Percentiles rank a stretch among this genome's conserved stretches.
These are phyloP conservation scores for Lampropteryx suffumata DNA, from an alignment of 2,888 invertebrate species.

Conservation along the genomic window DNA sequence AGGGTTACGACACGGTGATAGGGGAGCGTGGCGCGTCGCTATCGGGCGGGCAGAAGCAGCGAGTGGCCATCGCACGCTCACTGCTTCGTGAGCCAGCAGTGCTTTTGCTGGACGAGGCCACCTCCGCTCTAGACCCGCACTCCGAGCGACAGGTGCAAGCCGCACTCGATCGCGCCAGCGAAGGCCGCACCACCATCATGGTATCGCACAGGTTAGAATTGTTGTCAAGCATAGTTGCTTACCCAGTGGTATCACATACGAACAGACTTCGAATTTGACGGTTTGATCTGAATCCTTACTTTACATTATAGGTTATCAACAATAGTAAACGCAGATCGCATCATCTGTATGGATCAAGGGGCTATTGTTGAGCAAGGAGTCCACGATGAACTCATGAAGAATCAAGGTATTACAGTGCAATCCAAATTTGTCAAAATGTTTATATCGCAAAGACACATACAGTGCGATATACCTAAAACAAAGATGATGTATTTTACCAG, in stretches of 20 bases:
- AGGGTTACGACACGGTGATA: conserved; percentile 90
- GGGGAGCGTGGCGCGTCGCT: conserved; percentile 91
- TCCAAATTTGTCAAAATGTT: too few species aligned
- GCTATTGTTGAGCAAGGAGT: conserved; percentile 88
- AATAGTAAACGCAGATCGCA: conserved; percentile 87
- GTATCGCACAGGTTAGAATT: conserved; percentile 84
- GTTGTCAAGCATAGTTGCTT: neutral
- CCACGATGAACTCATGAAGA: conserved; percentile 87
- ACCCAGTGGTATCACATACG: too few species aligned
- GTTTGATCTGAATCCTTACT: neutral
- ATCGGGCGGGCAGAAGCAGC: conserved; percentile 92
- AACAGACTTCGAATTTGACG: too few species aligned
- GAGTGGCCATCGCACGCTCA: conserved; percentile 92
- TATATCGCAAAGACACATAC: too few species aligned
- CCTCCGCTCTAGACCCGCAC: conserved; percentile 91
- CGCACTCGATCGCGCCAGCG: conserved; percentile 87
- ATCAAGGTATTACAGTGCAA: conserved; percentile 71
- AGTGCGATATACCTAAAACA: too few species aligned
- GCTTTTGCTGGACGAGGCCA: conserved; percentile 90
- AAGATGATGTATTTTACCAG: too few species aligned
- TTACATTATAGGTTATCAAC: conserved; percentile 82
- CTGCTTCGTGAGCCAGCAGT: conserved; percentile 89
- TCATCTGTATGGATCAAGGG: conserved; percentile 89
- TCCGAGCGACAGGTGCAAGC: conserved; percentile 91
- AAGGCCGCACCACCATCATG: conserved; percentile 88